Evolutionary conservation across 1,140 invertebrate genomes (phyloP).

Genomic region (Neotoxoptera formosana): DNA sequence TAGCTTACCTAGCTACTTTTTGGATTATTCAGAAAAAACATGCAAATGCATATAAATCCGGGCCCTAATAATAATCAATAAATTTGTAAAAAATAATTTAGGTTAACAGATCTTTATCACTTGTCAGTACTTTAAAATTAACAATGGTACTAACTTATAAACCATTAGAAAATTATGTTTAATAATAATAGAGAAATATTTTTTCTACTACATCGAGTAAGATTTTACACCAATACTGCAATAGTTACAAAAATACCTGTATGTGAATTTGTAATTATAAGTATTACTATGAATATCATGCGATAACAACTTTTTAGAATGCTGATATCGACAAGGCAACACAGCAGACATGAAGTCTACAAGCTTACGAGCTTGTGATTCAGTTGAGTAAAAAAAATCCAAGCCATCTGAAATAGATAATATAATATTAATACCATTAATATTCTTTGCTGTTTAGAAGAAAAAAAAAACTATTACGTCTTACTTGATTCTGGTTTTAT

Average conservation of each 20-base stretch:
- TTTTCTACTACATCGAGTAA: neutral
- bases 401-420: conserved; percentile 79
- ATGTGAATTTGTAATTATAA: conserved; percentile 96
- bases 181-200: neutral
- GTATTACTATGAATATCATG: conserved; percentile 97
- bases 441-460: conserved; percentile 30
- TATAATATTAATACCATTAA: conserved; percentile 54
- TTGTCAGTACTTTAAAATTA: neutral
- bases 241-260: conserved; percentile 65
- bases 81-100: neutral
- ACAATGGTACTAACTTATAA: no score
- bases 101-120: neutral
- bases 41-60: no score
- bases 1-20: no score
- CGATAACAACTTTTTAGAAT: conserved; percentile 95
- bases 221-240: neutral
- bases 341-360: conserved; percentile 90
- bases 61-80: no score
- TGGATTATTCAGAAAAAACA: no score
- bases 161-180: no score
- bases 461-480: conserved; percentile 56
- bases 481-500: conserved; percentile 92
- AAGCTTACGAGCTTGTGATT: conserved; percentile 92
- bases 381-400: conserved; percentile 93
- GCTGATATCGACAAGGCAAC: conserved; percentile 84